Percentiles rank a stretch among this genome's conserved stretches.
Conservation (phyloP, 2,888 invertebrate species). For the Hirtodrosophila cameraria region DNA sequence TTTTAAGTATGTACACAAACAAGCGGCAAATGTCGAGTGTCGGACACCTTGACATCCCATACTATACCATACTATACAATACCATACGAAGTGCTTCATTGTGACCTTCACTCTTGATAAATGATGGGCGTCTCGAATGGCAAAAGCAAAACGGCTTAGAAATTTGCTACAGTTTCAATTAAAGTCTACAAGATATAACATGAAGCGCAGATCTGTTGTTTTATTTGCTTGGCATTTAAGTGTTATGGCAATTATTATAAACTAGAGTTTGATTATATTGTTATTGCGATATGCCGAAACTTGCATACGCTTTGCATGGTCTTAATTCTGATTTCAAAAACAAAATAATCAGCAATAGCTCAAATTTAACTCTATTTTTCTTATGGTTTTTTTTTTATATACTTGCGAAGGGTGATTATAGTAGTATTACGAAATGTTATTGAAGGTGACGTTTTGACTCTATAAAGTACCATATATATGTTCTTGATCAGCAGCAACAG, state of each 20-base stretch:
- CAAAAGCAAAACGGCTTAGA: constrained; percentile 30
- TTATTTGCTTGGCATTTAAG: constrained; percentile 28
- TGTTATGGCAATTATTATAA: constrained; percentile 38
- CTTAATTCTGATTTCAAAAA: not conserved
- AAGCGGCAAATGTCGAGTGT: constrained; percentile 29
- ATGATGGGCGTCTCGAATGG: constrained; percentile 55
- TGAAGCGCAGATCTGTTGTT: constrained; percentile 12
- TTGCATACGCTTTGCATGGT: constrained; percentile 11
- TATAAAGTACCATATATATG: no score
- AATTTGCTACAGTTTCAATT: constrained; percentile 71
- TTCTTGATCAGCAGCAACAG: no score
- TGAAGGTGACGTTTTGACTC: no score
- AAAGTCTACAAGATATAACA: constrained; percentile 24
- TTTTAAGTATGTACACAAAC: constrained; percentile 39
- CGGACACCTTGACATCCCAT: constrained; percentile 40
- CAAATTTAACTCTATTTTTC: no score
- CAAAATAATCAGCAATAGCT: no score
- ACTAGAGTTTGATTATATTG: constrained; percentile 9
- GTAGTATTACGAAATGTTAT: no score
- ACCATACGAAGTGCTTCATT: constrained; percentile 31
- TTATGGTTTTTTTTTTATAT: no score
- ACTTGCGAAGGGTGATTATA: no score
- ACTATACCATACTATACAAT: constrained; percentile 25
- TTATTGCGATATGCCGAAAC: not conserved
- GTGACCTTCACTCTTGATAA: constrained; percentile 65